phyloP scores from a whole-genome alignment of 1,140 invertebrate genomes.

The Bombus waltoni region DNA sequence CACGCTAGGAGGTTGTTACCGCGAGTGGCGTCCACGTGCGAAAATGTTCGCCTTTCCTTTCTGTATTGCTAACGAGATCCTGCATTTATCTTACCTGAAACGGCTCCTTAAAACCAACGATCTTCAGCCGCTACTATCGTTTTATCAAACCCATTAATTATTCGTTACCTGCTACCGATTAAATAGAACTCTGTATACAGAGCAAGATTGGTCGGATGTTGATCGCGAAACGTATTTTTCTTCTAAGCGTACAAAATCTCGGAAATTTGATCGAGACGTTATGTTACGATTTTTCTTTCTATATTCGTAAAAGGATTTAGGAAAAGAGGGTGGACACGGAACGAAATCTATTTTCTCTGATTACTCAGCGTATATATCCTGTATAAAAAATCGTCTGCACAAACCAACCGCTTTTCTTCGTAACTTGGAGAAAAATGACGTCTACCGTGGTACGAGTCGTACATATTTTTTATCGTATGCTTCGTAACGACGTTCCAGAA shows the following conservation, averaged over 20 bases:
- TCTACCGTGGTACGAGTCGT: not conserved
- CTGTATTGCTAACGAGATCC: not conserved
- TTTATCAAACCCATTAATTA: not conserved
- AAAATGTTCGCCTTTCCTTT: not conserved
- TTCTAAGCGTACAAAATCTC: too few relatives aligned
- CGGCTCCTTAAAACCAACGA: not conserved
- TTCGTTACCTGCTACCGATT: not conserved
- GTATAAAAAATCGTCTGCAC: not conserved
- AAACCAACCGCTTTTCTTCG: not conserved
- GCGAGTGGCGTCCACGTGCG: not conserved
- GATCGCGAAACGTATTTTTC: too few relatives aligned
- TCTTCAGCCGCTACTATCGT: not conserved
- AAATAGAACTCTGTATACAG: not conserved
- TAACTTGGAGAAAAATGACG: not conserved
- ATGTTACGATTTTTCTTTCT: too few relatives aligned
- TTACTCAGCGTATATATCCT: not conserved
- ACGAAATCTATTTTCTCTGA: not conserved
- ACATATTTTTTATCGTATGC: not conserved
- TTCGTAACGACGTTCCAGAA: not conserved
- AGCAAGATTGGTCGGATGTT: not conserved
- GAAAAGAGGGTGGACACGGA: not conserved
- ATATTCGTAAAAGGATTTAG: too few relatives aligned
- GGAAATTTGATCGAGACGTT: too few relatives aligned
- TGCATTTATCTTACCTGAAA: not conserved
- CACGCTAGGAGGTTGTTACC: conserved; percentile 17